Evolutionary conservation across 1,140 invertebrate genomes (phyloP).

Genomic region (Drosophila watanabei): DNA sequence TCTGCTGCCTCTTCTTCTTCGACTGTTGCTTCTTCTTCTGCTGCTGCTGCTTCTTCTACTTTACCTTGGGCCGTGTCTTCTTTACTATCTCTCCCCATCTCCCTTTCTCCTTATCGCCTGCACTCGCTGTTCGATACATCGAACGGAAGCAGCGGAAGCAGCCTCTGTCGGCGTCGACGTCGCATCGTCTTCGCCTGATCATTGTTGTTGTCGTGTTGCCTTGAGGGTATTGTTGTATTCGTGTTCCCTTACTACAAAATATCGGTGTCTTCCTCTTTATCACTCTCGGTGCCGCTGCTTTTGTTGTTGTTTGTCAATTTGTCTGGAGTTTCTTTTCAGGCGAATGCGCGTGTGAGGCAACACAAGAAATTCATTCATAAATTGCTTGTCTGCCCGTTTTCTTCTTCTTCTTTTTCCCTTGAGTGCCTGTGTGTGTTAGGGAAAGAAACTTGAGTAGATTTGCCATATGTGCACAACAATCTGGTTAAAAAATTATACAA

Average conservation of each 20-base stretch:
- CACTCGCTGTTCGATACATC: conserved; percentile 58
- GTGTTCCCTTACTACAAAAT: conserved; percentile 54
- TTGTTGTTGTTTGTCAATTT: conserved; percentile 52
- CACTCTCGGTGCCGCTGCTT: conserved; percentile 22
- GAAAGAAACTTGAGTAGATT: conserved; percentile 75
- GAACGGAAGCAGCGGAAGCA: conserved; percentile 85
- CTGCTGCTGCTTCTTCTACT: conserved; percentile 2
- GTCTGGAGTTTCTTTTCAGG: conserved; percentile 61
- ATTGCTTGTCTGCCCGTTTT: conserved; percentile 58
- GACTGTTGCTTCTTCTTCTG: background rate
- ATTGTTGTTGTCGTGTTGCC: conserved; percentile 33
- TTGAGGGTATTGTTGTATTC: conserved; percentile 27
- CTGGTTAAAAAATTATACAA: conserved; percentile 42
- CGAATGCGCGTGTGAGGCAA: conserved; percentile 81
- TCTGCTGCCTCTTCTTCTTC: background rate
- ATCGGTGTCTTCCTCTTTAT: conserved; percentile 48
- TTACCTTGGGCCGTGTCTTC: conserved; percentile 15
- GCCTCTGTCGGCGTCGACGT: conserved; percentile 47
- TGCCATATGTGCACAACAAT: conserved; percentile 64
- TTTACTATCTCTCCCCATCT: conserved; percentile 14
- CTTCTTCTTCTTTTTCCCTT: conserved; percentile 1
- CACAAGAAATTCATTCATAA: conserved; percentile 85
- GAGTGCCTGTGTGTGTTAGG: conserved; percentile 5
- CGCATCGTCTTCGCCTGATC: conserved; percentile 20
- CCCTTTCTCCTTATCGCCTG: conserved; percentile 25